Percentiles rank a stretch among this genome's conserved stretches.
phyloP scores from a whole-genome alignment of 1,140 invertebrate species.

The Paraescarpia echinospica region DNA sequence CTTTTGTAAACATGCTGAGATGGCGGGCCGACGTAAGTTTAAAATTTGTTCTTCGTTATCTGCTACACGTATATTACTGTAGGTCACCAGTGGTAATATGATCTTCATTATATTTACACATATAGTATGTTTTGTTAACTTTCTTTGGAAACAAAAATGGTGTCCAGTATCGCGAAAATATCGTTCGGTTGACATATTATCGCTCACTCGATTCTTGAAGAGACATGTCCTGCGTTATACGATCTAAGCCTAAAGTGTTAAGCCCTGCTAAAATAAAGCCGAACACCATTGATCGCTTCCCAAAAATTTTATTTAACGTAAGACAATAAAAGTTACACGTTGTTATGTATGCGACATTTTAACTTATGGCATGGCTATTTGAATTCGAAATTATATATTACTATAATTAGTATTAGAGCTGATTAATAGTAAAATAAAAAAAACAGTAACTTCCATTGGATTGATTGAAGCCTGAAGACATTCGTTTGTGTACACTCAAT shows the following conservation, averaged over 20 bases:
- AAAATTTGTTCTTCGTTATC: neutral
- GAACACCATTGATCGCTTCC: neutral
- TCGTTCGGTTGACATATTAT: neutral
- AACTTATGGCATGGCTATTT: neutral
- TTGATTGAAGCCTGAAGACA: too few species aligned
- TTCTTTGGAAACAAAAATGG: neutral
- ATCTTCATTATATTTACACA: neutral
- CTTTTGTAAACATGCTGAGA: neutral
- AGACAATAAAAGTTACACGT: neutral
- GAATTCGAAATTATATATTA: too few species aligned
- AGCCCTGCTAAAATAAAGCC: too few species aligned
- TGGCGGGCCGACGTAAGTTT: neutral
- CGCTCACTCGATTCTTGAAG: neutral
- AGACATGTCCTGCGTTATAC: neutral
- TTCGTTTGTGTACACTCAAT: too few species aligned
- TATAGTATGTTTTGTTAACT: neutral
- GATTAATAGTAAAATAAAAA: too few species aligned
- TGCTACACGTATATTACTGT: neutral
- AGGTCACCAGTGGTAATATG: neutral
- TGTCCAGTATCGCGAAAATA: neutral
- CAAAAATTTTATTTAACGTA: neutral
- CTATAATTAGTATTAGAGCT: too few species aligned
- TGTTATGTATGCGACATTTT: neutral
- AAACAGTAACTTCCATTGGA: too few species aligned
- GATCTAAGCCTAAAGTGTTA: neutral